These are phyloP conservation scores for Mungos mungo DNA, from an alignment of 2,113 vertebrate genomes.

Conservation along the genomic window DNA sequence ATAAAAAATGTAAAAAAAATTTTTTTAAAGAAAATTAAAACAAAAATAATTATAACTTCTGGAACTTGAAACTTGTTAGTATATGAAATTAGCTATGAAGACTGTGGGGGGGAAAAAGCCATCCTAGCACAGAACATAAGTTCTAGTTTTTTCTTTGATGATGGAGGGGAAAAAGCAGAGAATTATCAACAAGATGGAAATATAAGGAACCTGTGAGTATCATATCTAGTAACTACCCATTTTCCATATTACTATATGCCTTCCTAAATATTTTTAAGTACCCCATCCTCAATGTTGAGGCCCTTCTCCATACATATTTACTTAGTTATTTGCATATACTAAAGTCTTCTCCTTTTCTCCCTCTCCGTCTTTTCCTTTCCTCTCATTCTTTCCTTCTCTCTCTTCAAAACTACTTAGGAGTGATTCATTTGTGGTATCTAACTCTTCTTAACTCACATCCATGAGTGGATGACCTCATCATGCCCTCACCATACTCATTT, in stretches of 20 bases:
- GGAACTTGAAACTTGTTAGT: not conserved
- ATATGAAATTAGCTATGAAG: not conserved
- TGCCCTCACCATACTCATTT: not conserved
- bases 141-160: not conserved
- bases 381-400: not conserved
- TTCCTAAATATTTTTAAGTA: not conserved
- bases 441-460: not conserved
- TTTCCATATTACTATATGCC: not conserved
- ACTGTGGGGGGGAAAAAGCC: not conserved
- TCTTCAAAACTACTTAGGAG: not conserved
- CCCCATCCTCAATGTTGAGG: accelerated
- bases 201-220: not conserved
- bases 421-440: not conserved
- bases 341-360: not conserved
- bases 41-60: not conserved
- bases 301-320: not conserved
- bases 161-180: not conserved
- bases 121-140: not conserved
- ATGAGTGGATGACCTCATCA: not conserved
- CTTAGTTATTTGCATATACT: no score
- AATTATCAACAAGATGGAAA: not conserved
- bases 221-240: not conserved
- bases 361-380: no score
- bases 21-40: not conserved
- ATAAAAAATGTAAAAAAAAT: no score